Evolutionary conservation across 2,797 vertebrate species (phyloP).

Genomic region (Bucorvus abyssinicus): DNA sequence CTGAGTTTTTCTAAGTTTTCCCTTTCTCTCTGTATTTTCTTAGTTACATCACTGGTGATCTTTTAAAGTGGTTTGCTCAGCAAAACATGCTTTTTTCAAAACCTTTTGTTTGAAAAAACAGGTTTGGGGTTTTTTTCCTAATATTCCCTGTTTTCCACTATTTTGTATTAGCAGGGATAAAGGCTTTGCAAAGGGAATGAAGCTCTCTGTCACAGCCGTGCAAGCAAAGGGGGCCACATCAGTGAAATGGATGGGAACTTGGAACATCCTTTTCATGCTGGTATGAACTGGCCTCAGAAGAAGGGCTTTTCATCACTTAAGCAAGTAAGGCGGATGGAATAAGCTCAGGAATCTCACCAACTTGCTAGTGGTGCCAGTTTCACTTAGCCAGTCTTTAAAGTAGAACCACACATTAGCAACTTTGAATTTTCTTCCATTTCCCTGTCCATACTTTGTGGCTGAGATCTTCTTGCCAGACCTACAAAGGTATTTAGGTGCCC

Average conservation of each 20-base stretch:
- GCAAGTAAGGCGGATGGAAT: conserved; percentile 16
- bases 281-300: background rate
- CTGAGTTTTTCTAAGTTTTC: background rate
- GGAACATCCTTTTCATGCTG: conserved; percentile 23
- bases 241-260: conserved; percentile 23
- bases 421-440: conserved; percentile 26
- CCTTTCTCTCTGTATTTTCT: conserved; percentile 3
- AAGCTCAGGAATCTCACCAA: conserved; percentile 32
- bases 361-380: conserved; percentile 25
- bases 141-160: background rate
- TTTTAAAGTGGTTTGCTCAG: conserved; percentile 37
- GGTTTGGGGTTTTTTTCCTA: background rate
- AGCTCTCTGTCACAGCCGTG: background rate
- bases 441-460: background rate
- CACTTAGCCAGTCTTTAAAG: conserved; percentile 35
- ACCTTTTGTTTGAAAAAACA: background rate
- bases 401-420: conserved; percentile 20
- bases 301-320: conserved; percentile 35
- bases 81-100: background rate
- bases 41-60: background rate
- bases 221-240: background rate
- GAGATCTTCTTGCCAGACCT: conserved; percentile 43
- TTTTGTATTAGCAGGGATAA: background rate
- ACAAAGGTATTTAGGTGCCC: conserved; percentile 39
- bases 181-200: background rate